Conservation (phyloP, 1,140 invertebrate species). For the Drosophila prosaltans region DNA sequence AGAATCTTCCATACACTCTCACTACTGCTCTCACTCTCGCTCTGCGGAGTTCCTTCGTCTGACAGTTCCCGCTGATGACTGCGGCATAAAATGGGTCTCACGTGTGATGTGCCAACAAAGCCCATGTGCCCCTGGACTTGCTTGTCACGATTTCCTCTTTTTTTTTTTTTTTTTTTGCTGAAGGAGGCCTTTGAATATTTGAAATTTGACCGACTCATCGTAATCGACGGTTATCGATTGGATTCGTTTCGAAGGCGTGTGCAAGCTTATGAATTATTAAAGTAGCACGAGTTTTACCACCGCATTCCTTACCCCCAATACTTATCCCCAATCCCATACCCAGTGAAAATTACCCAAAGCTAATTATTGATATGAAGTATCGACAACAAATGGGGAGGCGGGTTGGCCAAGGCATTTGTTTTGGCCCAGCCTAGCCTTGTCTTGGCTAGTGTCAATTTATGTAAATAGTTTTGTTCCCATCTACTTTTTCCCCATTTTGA, state of each 20-base stretch:
- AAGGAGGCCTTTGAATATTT: conserved; percentile 51
- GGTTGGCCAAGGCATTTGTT: conserved; percentile 10
- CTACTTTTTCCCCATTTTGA: conserved; percentile 2
- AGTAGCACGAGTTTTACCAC: conserved; percentile 10
- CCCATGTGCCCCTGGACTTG: conserved; percentile 55
- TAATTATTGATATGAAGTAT: conserved; percentile 45
- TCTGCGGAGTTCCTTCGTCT: conserved; percentile 49
- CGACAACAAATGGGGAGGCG: conserved; percentile 27
- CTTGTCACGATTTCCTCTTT: conserved; percentile 52
- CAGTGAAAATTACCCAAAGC: not conserved
- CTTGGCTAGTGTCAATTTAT: conserved; percentile 66
- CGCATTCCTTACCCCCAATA: too few relatives aligned
- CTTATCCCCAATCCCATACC: too few relatives aligned
- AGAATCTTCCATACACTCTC: conserved; percentile 1
- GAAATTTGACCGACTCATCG: conserved; percentile 59
- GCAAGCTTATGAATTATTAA: conserved; percentile 60
- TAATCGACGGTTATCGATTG: conserved; percentile 60
- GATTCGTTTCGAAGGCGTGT: conserved; percentile 36
- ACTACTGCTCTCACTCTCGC: conserved; percentile 1
- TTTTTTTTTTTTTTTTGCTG: too few relatives aligned
- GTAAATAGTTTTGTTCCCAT: conserved; percentile 46
- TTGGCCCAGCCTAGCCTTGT: not conserved
- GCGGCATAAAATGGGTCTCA: conserved; percentile 34
- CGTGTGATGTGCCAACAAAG: conserved; percentile 28
- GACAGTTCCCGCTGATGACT: conserved; percentile 55